These are phyloP conservation scores for Cyphomyrus discorhynchus DNA, from an alignment of 2,113 vertebrate species.

Conservation along the genomic window DNA sequence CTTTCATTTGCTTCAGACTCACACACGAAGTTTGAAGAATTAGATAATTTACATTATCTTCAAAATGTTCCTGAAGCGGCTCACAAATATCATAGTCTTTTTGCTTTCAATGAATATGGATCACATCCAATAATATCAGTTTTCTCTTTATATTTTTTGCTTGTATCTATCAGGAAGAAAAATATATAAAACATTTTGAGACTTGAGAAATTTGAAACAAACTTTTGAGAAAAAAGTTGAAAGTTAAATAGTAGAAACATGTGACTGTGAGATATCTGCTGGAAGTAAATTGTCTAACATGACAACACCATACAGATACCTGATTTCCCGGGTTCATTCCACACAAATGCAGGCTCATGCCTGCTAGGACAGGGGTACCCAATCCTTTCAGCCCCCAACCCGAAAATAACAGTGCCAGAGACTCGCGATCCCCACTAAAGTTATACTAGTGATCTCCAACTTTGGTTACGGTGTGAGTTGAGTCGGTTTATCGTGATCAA, in stretches of 20 bases:
- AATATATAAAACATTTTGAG: neutral
- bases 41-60: neutral
- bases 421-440: neutral
- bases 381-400: neutral
- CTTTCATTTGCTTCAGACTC: neutral
- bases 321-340: neutral
- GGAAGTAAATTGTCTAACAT: neutral
- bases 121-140: neutral
- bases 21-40: neutral
- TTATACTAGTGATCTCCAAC: neutral
- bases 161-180: neutral
- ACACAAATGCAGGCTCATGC: neutral
- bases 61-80: no score
- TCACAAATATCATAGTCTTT: neutral
- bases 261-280: neutral
- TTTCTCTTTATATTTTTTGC: neutral
- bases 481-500: neutral
- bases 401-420: neutral
- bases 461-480: neutral
- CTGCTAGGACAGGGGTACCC: neutral
- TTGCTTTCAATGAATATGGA: neutral
- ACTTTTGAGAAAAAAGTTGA: neutral
- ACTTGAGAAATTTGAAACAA: neutral
- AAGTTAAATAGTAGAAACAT: neutral
- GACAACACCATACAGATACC: neutral